Evolutionary conservation across 23 tunicate genomes (phyloP).

Genomic region (Halocynthia aurantium): DNA sequence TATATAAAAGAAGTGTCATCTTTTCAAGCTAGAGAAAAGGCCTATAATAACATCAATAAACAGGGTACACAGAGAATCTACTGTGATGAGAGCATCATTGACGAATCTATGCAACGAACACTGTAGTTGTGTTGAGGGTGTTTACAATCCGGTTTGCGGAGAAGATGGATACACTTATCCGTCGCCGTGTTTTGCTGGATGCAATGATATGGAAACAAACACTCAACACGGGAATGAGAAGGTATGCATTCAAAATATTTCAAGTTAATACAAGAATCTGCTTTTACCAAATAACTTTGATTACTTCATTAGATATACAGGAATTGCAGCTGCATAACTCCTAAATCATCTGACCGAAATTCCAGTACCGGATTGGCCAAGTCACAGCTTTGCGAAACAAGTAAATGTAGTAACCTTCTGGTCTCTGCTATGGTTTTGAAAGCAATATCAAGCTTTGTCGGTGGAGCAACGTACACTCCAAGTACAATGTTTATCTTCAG

Average conservation of each 20-base stretch:
- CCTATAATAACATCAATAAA: not conserved
- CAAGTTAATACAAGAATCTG: not conserved
- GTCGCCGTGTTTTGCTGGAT: constrained; percentile 77
- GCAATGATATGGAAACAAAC: constrained; percentile 15
- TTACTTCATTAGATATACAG: no score
- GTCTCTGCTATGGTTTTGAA: not conserved
- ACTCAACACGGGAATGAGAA: not conserved
- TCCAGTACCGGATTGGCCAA: no score
- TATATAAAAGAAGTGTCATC: not conserved
- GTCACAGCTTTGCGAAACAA: not conserved
- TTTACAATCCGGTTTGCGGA: constrained; percentile 68
- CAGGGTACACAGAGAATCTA: not conserved
- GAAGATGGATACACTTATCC: constrained; percentile 39
- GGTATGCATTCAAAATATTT: not conserved
- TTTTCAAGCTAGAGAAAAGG: not conserved
- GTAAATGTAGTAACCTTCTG: not conserved
- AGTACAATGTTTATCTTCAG: constrained; percentile 9
- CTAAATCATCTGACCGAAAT: no score
- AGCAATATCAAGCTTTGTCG: not conserved
- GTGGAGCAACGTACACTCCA: constrained; percentile 5
- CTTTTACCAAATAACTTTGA: no score
- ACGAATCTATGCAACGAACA: constrained; percentile 30
- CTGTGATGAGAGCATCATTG: not conserved
- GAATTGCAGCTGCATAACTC: no score
- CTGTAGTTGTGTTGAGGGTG: constrained; percentile 37